phyloP scores from a whole-genome alignment of 2,888 invertebrate species.

The Dione vanillae region DNA sequence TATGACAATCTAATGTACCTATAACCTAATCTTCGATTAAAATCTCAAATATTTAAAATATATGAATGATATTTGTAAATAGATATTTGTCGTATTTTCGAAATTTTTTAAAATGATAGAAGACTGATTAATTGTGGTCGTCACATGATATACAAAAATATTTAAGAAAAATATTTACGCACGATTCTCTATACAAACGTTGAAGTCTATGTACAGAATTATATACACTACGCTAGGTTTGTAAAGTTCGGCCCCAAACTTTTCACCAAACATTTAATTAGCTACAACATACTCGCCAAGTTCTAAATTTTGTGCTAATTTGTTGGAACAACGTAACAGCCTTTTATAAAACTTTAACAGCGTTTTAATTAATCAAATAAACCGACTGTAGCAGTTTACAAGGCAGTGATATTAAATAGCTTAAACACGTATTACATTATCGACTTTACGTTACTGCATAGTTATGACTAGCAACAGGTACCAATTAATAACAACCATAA shows the following conservation, averaged over 20 bases:
- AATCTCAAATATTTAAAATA: constrained; percentile 29
- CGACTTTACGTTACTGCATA: constrained; percentile 5
- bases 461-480: constrained; percentile 39
- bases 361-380: constrained; percentile 14
- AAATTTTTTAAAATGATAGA: constrained; percentile 30
- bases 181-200: constrained; percentile 74
- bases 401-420: constrained; percentile 38
- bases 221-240: constrained; percentile 62
- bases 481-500: constrained; percentile 37
- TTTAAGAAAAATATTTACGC: constrained; percentile 74
- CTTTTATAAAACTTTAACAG: constrained; percentile 15
- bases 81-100: constrained; percentile 13
- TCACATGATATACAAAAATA: constrained; percentile 73
- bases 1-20: constrained; percentile 1
- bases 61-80: constrained; percentile 34
- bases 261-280: background rate
- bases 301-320: constrained; percentile 35
- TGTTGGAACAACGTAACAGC: constrained; percentile 6
- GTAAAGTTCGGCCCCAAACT: constrained; percentile 16
- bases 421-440: constrained; percentile 6
- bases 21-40: constrained; percentile 9
- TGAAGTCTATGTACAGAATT: constrained; percentile 68
- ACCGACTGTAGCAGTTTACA: constrained; percentile 23
- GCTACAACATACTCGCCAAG: background rate
- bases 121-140: constrained; percentile 48